Evolutionary conservation across 2,888 invertebrate genomes (phyloP), one percentile per base, ranked within the genome.

Genomic region (Ptycholaimellus sp.): DNA sequence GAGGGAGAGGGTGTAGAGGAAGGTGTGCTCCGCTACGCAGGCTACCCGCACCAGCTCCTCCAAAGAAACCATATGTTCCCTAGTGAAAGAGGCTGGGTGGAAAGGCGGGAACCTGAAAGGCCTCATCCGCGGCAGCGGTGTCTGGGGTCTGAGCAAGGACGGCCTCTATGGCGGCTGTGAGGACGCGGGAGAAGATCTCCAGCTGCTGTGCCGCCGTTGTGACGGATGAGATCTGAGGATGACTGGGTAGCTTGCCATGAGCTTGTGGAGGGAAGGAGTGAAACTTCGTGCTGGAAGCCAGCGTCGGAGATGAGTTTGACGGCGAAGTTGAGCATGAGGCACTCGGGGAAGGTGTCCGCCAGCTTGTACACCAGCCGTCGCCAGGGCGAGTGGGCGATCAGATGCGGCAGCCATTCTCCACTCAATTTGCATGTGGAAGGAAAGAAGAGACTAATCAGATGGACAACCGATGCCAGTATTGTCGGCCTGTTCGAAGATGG

Each of bases 271-370:
- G n/a, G n/a, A n/a, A n/a, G n/a, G n/a, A n/a, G n/a, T n/a, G n/a
- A n/a, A n/a, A n/a, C n/a, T n/a, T n/a, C 96, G 45, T 85, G 87
- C 73, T 96, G 93, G 59, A 80, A 90, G 3, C 96, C 96, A 41
- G 93, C 93, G 68, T 96, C 93, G 3, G 90, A 90, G 57, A 93
- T 93, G 22, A 96, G 66, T 76, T 90, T 93, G 42, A 93, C 87
- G 1, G 90, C 90, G 55, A 93, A 93, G 63, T 90, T 93, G 22
- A 93, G 68, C 87, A 93, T 90, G 30, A 96, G 70, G 61, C 90
- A 93, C 58, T 93, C 87, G 2, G 90, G 90, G 63, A 90, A 90
- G 58, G 87, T 85, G 62, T 93, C 93, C 11, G 93, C 87, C 39
- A 96, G 64, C 53, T 81, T 71, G 60, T 93, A 96, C 55, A 96